Evolutionary conservation across 2,888 invertebrate genomes (phyloP), one percentile per base, ranked within the genome.

Genomic region (Suillia variegata): DNA sequence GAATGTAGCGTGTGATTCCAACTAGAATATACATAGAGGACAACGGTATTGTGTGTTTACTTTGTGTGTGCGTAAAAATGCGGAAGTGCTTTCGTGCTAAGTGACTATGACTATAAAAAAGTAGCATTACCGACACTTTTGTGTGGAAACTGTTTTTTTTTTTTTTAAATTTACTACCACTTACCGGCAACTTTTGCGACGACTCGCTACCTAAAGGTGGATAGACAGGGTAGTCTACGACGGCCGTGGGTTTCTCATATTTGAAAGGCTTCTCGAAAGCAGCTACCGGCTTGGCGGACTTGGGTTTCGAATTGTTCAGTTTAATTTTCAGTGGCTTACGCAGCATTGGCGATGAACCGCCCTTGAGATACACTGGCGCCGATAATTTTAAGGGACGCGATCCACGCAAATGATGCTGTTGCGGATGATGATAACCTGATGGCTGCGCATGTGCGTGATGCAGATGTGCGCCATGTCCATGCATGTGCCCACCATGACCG

Each of bases 321-420:
- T 81, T 81, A 5, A 81, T 70, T 65, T 80, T 80, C 8, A 79
- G 61, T 4, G 81, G 80, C 24, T 80, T 80, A 2, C 81, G 70
- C 8, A 71, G 54, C 12, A 69, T 49, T 1, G 17, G 51, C n/a
- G 59, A 20, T 6, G 18, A 4, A 38, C n/a, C n/a, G n/a, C n/a
- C 67, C 50, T 69, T 77, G 2, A 79, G 59, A 38, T 75, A 75
- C 0, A 69, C 60, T 0, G 79, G 73, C 12, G 70, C 61, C 2
- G 62, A 51, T n/a, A 68, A 17, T 26, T 70, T 70, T 0, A 69
- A 21, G 10, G 70, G 61, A 48, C 72, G 33, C 58, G 62, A 12
- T n/a, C 48, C 12, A 12, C 17, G 45, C 45, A 20, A 18, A 54
- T 13, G 47, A 45, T 61, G 38, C 66, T 62, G 20, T 52, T 47